Percentiles rank a stretch among this genome's conserved stretches.
phyloP scores from a whole-genome alignment of 2,113 vertebrate genomes.

The Petromus typicus region DNA sequence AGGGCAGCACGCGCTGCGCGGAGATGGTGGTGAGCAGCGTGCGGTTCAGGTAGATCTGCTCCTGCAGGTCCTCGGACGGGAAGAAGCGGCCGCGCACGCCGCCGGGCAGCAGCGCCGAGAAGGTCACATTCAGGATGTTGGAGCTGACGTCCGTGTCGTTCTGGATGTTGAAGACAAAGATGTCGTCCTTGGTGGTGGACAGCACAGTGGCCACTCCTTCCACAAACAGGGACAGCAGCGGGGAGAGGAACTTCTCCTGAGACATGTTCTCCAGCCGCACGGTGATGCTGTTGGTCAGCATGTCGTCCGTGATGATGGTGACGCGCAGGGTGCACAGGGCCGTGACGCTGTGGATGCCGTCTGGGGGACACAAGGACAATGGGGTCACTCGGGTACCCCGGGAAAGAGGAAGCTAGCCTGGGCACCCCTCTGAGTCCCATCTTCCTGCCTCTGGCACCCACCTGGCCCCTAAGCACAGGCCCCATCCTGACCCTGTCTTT shows the following conservation, averaged over 20 bases:
- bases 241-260: slow-evolving; percentile 97
- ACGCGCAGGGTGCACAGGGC: slow-evolving; percentile 94
- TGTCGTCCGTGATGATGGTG: slow-evolving; percentile 98
- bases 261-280: slow-evolving; percentile 99
- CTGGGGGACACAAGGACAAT: slow-evolving; percentile 80
- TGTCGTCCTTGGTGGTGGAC: slow-evolving; percentile 92
- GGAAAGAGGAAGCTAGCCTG: too few species aligned
- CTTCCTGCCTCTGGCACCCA: accelerated
- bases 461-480: accelerated
- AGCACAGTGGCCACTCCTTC: slow-evolving; percentile 95
- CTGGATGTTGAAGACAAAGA: slow-evolving; percentile 98
- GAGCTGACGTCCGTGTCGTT: slow-evolving; percentile 95
- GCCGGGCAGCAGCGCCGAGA: slow-evolving; percentile 94
- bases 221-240: slow-evolving; percentile 93
- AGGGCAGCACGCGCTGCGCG: slow-evolving; percentile 95
- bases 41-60: slow-evolving; percentile 98
- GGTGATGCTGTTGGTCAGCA: slow-evolving; percentile 99
- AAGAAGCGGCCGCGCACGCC: slow-evolving; percentile 91
- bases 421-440: background rate
- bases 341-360: slow-evolving; percentile 91
- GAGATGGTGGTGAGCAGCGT: slow-evolving; percentile 94
- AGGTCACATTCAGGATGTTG: slow-evolving; percentile 97
- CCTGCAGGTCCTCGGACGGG: slow-evolving; percentile 96
- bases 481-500: accelerated
- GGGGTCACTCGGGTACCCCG: accelerated